Conservation (phyloP, 2,113 vertebrate genomes). For the Trinectes maculatus region DNA sequence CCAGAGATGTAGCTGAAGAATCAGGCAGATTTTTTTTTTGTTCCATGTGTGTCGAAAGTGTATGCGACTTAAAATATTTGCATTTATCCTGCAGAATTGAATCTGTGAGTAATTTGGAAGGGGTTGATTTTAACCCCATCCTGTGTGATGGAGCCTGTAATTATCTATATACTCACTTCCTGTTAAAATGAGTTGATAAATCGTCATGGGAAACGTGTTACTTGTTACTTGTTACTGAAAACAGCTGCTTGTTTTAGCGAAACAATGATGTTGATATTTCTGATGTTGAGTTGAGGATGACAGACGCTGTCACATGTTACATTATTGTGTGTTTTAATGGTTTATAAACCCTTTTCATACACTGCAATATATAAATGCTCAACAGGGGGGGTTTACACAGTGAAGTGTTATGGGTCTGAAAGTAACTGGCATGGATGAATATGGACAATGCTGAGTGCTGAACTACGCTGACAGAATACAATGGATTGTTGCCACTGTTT, state of each 20-base stretch:
- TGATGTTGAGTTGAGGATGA: too few species aligned
- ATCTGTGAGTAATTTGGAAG: constrained; percentile 58
- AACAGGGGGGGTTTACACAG: not conserved
- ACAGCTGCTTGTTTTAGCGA: not conserved
- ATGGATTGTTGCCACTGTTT: not conserved
- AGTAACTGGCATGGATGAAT: not conserved
- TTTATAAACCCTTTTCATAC: not conserved
- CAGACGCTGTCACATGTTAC: too few species aligned
- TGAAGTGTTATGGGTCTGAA: not conserved
- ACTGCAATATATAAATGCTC: not conserved
- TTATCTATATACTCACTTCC: too few species aligned
- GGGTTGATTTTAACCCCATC: constrained; percentile 70
- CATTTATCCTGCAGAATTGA: constrained; percentile 71
- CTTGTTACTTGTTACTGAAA: not conserved
- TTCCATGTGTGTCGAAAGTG: too few species aligned
- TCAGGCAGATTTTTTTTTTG: too few species aligned
- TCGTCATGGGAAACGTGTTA: too few species aligned
- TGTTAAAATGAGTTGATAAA: not conserved
- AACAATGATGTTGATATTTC: too few species aligned
- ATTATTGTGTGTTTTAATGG: not conserved
- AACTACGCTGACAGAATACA: not conserved
- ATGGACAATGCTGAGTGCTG: not conserved
- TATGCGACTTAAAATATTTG: too few species aligned
- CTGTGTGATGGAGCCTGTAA: constrained; percentile 41
- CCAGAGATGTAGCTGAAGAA: constrained; percentile 4